A percentile compares a stretch with the other conserved stretches of the same genome.
Evolutionary conservation across 1,140 invertebrate genomes (phyloP).

Genomic region (Diabrotica virgifera): DNA sequence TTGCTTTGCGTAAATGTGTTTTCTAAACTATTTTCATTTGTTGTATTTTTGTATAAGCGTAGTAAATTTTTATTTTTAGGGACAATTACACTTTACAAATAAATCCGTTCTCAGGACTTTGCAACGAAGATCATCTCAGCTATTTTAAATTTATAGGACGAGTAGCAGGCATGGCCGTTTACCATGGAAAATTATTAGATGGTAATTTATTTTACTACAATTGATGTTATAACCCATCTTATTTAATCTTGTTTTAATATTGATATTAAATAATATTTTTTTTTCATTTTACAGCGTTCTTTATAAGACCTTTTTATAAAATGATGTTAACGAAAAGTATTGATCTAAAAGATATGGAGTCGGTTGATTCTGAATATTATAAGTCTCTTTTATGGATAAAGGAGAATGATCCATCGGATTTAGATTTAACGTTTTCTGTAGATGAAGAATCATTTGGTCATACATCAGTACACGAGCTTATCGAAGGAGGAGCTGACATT

Average conservation of each 20-base stretch:
- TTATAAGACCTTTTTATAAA: slow-evolving; percentile 99
- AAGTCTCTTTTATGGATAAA: slow-evolving; percentile 96
- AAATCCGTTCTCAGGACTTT: slow-evolving; percentile 94
- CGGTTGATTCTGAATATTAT: slow-evolving; percentile 97
- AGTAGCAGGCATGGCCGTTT: slow-evolving; percentile 97
- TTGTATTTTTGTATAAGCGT: no score
- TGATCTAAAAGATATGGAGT: slow-evolving; percentile 96
- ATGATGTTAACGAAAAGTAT: slow-evolving; percentile 98
- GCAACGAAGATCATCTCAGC: slow-evolving; percentile 95
- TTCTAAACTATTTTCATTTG: no score
- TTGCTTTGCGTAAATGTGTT: no score
- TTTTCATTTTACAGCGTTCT: slow-evolving; percentile 74
- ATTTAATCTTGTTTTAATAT: background rate
- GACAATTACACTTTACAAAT: slow-evolving; percentile 99
- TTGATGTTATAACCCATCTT: background rate
- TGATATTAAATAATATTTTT: slow-evolving; percentile 5
- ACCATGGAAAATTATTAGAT: slow-evolving; percentile 95
- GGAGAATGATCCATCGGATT: slow-evolving; percentile 93
- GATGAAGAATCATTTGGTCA: slow-evolving; percentile 96
- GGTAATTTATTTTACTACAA: slow-evolving; percentile 54
- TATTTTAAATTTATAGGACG: slow-evolving; percentile 99
- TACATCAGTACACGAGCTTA: slow-evolving; percentile 88
- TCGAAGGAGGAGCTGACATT: slow-evolving; percentile 86
- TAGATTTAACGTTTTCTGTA: slow-evolving; percentile 92
- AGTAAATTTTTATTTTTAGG: slow-evolving; percentile 52